Conservation (phyloP, 30 jellyfish, hydroid and myxozoan genomes). For the Catostylus mosaicus region DNA sequence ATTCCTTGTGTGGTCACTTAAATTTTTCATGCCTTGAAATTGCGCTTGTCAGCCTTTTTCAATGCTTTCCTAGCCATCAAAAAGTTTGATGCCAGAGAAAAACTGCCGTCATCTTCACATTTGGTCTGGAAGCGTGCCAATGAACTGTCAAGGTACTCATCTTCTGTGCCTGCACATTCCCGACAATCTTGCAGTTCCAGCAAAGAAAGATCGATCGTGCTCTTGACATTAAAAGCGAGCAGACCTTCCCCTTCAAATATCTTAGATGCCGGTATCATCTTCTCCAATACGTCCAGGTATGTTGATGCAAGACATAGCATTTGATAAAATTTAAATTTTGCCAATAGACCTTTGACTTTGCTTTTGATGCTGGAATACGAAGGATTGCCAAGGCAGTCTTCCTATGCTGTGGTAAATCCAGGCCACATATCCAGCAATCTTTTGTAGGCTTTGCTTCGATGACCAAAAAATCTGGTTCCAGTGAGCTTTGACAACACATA, state of each 20-base stretch:
- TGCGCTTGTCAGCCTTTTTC: slow-evolving; percentile 18
- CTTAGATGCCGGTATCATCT: slow-evolving; percentile 33
- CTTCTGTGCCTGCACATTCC: slow-evolving; percentile 19
- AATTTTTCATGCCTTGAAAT: slow-evolving; percentile 13
- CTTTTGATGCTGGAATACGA: slow-evolving; percentile 4
- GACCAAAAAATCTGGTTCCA: slow-evolving; percentile 84
- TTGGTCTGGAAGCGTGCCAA: neutral
- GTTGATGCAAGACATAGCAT: slow-evolving; percentile 18
- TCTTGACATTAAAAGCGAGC: slow-evolving; percentile 16
- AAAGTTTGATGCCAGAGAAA: neutral
- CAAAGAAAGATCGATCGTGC: slow-evolving; percentile 6
- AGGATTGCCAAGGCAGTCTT: neutral
- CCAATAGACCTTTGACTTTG: slow-evolving; percentile 14
- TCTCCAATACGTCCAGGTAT: slow-evolving; percentile 21
- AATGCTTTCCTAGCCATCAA: slow-evolving; percentile 6
- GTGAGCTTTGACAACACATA: slow-evolving; percentile 49
- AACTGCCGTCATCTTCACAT: neutral
- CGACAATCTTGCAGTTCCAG: slow-evolving; percentile 3
- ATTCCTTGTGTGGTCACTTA: neutral
- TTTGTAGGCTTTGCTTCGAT: slow-evolving; percentile 56
- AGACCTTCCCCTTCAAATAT: slow-evolving; percentile 48
- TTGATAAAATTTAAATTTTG: neutral
- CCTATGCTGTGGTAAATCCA: slow-evolving; percentile 30
- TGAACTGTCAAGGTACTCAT: slow-evolving; percentile 16
- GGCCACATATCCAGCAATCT: slow-evolving; percentile 78